Evolutionary conservation across 2,888 invertebrate species (phyloP), one percentile per base, ranked within the genome.

Genomic region (Mythimna albipuncta): DNA sequence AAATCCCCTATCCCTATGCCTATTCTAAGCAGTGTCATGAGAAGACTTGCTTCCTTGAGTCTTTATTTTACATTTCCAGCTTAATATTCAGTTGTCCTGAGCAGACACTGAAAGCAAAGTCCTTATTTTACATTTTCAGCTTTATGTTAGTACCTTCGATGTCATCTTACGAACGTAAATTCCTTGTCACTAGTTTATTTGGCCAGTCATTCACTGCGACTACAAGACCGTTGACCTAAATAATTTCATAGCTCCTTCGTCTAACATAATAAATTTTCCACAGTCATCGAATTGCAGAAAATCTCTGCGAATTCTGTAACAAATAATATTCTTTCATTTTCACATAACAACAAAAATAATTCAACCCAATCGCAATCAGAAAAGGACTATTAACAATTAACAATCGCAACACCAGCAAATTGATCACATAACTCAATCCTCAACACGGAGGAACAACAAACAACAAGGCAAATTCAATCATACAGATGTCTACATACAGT

Each of bases 341-440:
- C 13, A 47, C 21, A 13, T 0, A 55, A 61, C 4, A 21, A 19
- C 32, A 38, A 13, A 50, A 38, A 2, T 16, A 32, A 38, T 11
- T 26, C 11, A 57, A 63, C 7, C 5, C 35, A 38, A n/a, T 44
- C 26, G 1, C 21, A 6, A 61, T 59, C 41, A 21, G 13, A 57
- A 38, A 55, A 11, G 9, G 2, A 50, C 10, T 61, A 58, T 35
- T 58, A 64, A 50, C 19, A 52, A 32, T 55, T 61, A 16, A 72
- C 47, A 69, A 32, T 44, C 16, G n/a, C 21, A 69, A 58, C 61
- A 82, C 35, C 10, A 69, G 69, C 63, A 55, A 78, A 69, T 68
- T 70, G 79, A 82, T 78, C 69, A 68, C 59, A 35, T 69, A 50
- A 21, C n/a, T 58, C 54, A 62, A 52, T 64, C 58, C 7, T 11